A percentile compares a stretch with the other conserved stretches of the same genome.
phyloP scores from a whole-genome alignment of 1,140 invertebrate genomes.

The Apis laboriosa region DNA sequence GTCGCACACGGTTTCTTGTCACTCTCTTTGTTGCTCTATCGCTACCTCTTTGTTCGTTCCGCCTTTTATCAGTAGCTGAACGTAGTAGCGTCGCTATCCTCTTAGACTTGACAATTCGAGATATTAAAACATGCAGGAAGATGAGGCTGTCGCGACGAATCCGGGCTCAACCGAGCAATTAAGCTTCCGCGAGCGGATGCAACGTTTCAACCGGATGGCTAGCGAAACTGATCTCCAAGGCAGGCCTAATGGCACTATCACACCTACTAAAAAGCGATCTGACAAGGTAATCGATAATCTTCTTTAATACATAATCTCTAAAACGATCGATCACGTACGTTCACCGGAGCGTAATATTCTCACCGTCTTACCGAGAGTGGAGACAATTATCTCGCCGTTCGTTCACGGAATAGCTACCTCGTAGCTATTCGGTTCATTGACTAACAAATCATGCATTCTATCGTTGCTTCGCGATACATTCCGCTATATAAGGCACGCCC shows the following conservation, averaged over 20 bases:
- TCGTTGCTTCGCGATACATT: slow-evolving; percentile 14
- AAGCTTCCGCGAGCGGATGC: slow-evolving; percentile 94
- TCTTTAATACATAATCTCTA: no score
- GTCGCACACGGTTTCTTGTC: no score
- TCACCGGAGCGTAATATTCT: not conserved
- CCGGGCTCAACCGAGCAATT: slow-evolving; percentile 82
- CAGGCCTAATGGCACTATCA: slow-evolving; percentile 76
- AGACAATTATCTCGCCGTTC: slow-evolving; percentile 3
- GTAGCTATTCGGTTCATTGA: slow-evolving; percentile 25
- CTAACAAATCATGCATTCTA: slow-evolving; percentile 37
- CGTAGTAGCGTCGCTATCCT: not conserved
- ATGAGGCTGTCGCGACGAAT: slow-evolving; percentile 68
- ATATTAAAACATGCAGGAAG: slow-evolving; percentile 75
- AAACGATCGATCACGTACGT: not conserved
- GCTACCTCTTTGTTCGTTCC: slow-evolving; percentile 6
- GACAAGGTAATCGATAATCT: slow-evolving; percentile 82
- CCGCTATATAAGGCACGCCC: slow-evolving; percentile 5
- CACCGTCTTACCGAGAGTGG: not conserved
- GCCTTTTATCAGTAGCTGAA: slow-evolving; percentile 21
- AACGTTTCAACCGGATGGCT: slow-evolving; percentile 95
- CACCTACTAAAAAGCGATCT: slow-evolving; percentile 82
- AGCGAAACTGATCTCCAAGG: slow-evolving; percentile 81
- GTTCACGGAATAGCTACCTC: not conserved
- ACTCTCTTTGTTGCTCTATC: not conserved
- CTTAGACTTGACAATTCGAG: slow-evolving; percentile 28